Evolutionary conservation across 1,140 invertebrate species (phyloP).

Genomic region (Hyles euphorbiae): DNA sequence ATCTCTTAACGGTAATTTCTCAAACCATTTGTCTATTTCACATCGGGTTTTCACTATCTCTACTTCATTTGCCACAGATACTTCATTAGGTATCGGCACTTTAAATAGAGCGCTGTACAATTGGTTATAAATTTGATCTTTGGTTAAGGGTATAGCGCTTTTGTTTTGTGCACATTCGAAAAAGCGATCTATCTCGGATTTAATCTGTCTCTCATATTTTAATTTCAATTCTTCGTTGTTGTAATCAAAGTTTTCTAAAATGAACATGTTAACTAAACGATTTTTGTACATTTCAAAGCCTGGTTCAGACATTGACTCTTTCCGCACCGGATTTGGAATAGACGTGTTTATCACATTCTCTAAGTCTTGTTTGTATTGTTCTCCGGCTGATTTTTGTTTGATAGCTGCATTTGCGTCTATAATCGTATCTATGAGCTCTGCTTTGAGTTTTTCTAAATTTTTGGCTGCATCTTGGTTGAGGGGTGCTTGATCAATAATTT

Average conservation of each 20-base stretch:
- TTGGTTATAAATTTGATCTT: constrained; percentile 39
- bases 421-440: constrained; percentile 15
- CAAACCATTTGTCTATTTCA: constrained; percentile 43
- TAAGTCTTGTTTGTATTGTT: constrained; percentile 33
- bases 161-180: constrained; percentile 25
- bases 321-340: constrained; percentile 26
- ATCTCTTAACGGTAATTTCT: constrained; percentile 31
- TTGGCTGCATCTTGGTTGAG: neutral
- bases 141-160: constrained; percentile 27
- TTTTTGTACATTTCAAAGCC: constrained; percentile 47
- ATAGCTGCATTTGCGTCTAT: constrained; percentile 27
- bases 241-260: constrained; percentile 46
- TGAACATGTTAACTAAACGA: constrained; percentile 35
- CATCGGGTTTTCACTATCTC: constrained; percentile 43
- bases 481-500: too few relatives aligned
- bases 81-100: constrained; percentile 34
- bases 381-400: constrained; percentile 23
- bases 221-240: constrained; percentile 28
- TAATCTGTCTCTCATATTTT: constrained; percentile 33
- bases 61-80: constrained; percentile 29
- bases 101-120: constrained; percentile 34
- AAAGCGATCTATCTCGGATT: constrained; percentile 31
- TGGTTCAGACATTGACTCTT: constrained; percentile 24
- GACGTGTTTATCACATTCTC: constrained; percentile 37
- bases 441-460: constrained; percentile 6